These are phyloP conservation scores for Platalea minor DNA, from an alignment of 2,797 vertebrate genomes.

Conservation along the genomic window DNA sequence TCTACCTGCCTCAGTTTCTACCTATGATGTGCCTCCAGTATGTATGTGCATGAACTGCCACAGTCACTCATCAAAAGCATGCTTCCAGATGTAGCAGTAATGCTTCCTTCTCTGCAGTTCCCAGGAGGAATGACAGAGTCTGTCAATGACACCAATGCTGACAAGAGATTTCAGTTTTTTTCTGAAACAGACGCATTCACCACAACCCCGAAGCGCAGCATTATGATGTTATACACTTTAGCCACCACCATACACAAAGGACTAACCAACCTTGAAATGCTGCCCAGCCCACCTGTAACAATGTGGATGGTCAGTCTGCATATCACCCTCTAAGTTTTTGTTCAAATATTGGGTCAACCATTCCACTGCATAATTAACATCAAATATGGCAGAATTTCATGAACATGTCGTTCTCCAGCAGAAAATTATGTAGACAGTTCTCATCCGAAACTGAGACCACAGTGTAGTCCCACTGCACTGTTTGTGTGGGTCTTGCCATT, in stretches of 20 bases:
- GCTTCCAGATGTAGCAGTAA: neutral
- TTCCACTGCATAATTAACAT: neutral
- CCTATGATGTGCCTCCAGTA: rapidly evolving
- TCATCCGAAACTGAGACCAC: neutral
- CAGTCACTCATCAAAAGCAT: neutral
- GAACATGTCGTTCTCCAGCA: neutral
- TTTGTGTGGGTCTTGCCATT: neutral
- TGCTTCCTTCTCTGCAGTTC: neutral
- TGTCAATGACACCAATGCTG: neutral
- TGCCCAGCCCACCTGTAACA: neutral
- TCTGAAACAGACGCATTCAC: neutral
- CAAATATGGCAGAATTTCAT: neutral
- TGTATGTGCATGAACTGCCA: rapidly evolving
- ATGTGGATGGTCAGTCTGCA: neutral
- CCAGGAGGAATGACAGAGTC: neutral
- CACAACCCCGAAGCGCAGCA: rapidly evolving
- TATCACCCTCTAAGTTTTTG: rapidly evolving
- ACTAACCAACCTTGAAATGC: neutral
- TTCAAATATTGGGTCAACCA: neutral
- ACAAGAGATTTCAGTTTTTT: neutral
- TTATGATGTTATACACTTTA: neutral
- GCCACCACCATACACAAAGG: neutral
- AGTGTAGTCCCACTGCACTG: neutral
- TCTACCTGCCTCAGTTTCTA: neutral
- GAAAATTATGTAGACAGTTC: neutral